Evolutionary conservation across 2,797 vertebrate species (phyloP).

Genomic region (Sebastes oblongus): DNA sequence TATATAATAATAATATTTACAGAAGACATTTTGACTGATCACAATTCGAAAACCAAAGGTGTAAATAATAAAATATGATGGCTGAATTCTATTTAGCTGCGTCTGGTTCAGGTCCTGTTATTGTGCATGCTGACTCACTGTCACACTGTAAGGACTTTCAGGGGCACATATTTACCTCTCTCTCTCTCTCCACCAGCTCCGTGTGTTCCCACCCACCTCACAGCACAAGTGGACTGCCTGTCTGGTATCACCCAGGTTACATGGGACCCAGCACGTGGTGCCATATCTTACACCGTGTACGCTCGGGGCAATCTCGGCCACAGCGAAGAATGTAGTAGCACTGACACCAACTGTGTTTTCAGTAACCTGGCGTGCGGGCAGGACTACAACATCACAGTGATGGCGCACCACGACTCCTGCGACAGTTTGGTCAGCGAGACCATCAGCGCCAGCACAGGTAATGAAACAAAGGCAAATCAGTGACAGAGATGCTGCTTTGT

Average conservation of each 20-base stretch:
- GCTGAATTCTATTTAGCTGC: not conserved
- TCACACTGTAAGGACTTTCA: no score
- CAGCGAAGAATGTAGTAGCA: constrained; percentile 39
- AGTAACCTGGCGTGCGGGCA: constrained; percentile 76
- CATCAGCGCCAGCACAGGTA: constrained; percentile 69
- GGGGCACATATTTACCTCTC: not conserved
- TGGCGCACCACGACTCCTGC: constrained; percentile 66
- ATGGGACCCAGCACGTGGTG: constrained; percentile 73
- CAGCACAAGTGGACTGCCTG: constrained; percentile 58
- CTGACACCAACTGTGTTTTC: constrained; percentile 70
- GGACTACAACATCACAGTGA: constrained; percentile 76
- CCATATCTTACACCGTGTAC: constrained; percentile 67
- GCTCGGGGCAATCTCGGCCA: constrained; percentile 61
- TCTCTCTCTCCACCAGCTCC: constrained; percentile 69
- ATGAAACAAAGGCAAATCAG: not conserved
- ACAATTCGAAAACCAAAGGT: no score
- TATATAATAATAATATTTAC: not conserved
- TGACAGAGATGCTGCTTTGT: not conserved
- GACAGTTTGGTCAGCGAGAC: constrained; percentile 61
- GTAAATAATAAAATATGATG: not conserved
- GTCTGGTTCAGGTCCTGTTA: not conserved
- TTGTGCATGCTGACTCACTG: no score
- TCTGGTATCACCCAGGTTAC: constrained; percentile 65
- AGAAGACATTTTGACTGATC: not conserved
- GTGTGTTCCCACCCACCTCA: constrained; percentile 71